phyloP scores from a whole-genome alignment of 2,888 invertebrate species.

The Neoitamus cyanurus region DNA sequence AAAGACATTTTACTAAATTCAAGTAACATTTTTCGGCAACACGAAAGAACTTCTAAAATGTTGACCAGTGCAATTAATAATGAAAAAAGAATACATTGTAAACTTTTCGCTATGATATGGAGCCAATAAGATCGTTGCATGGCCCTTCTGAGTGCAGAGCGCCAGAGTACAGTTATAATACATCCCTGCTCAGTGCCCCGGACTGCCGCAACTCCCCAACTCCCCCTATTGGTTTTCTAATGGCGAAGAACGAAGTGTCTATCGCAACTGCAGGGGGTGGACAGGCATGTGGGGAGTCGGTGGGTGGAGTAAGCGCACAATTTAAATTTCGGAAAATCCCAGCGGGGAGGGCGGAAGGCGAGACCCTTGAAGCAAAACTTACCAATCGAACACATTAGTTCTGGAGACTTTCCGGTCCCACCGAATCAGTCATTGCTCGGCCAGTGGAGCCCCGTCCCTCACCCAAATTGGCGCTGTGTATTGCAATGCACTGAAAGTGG shows the following conservation, averaged over 20 bases:
- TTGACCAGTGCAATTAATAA: no score
- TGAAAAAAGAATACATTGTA: no score
- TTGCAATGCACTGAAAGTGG: slow-evolving; percentile 28
- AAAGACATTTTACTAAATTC: no score
- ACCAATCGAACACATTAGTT: slow-evolving; percentile 9
- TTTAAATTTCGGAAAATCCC: slow-evolving; percentile 21
- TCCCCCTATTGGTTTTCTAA: slow-evolving; percentile 14
- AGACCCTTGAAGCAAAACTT: background rate
- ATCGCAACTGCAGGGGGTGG: background rate
- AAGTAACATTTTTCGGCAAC: no score
- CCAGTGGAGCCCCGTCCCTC: background rate
- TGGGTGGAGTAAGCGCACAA: slow-evolving; percentile 18
- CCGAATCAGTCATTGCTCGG: background rate
- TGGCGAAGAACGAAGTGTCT: background rate
- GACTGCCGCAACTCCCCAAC: background rate
- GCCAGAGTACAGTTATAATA: no score
- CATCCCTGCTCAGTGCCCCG: background rate
- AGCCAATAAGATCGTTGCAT: background rate
- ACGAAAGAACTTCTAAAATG: no score
- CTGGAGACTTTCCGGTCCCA: slow-evolving; percentile 3
- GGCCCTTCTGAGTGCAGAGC: background rate
- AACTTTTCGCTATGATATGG: no score
- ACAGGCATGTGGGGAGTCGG: background rate
- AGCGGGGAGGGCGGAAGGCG: background rate
- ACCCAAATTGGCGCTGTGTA: slow-evolving; percentile 2